Evolutionary conservation across 2,888 invertebrate genomes (phyloP), one percentile per base, ranked within the genome.

Genomic region (Cenopis cana): DNA sequence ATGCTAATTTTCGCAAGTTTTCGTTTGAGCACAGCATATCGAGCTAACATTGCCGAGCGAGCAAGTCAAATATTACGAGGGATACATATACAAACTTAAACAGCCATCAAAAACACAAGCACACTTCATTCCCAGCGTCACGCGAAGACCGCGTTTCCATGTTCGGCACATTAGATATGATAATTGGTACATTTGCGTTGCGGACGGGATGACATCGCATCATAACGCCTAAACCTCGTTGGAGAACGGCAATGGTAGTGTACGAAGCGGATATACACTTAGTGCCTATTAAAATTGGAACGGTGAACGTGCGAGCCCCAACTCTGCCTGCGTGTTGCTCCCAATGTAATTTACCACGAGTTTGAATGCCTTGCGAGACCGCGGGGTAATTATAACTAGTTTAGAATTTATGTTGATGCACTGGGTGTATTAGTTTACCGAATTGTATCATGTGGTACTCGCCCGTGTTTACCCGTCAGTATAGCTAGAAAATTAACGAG

Each of bases 171-270:
- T 91, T 91, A 90, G 87, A 85, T 91, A 91, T 90, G 91, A 91
- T 90, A 91, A 91, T 90, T 91, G 89, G 89, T 84, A 89, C 90
- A 90, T 91, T 91, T 89, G 89, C 89, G 88, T 89, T 85, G 88
- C 85, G 87, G 85, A 86, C 86, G 85, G 82, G 82, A 87, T 84
- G 87, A 85, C 86, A 87, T 85, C 79, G 85, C 76, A 79, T 85
- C 82, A 83, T 87, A 85, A 84, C 84, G 86, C 52, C 36, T 24
- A 5, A 17, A 36, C 10, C 20, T 54, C 36, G 54, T 52, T 24
- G 52, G 38, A 38, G 54, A 83, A 69, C 67, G 38, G 66, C 61
- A 62, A 33, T 38, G 29, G 38, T 52, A 50, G 38, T 55, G 36
- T 62, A 49, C 24, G 54, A 68, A 59, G 14, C 33, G 24, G 38